Percentiles rank a stretch among this genome's conserved stretches.
Conservation (phyloP, 2,888 invertebrate genomes). For the Sthenelais limicola region DNA sequence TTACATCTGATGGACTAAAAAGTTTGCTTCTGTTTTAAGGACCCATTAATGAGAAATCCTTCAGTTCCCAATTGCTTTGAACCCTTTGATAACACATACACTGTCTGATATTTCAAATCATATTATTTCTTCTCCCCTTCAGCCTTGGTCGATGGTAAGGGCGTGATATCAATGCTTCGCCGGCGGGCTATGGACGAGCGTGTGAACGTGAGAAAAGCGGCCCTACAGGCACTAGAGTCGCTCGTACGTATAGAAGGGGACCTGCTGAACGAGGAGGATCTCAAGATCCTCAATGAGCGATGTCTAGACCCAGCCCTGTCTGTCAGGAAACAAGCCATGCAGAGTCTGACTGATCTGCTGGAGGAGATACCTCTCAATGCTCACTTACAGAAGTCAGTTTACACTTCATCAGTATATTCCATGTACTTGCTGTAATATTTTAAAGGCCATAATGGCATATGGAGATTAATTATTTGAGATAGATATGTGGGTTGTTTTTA, state of each 20-base stretch:
- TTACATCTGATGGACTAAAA: too few relatives aligned
- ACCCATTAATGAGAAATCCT: too few relatives aligned
- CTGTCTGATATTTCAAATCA: too few relatives aligned
- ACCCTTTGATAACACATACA: too few relatives aligned
- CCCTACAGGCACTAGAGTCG: slow-evolving; percentile 73
- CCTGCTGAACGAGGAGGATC: slow-evolving; percentile 52
- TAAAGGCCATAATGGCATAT: too few relatives aligned
- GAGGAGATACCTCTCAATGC: slow-evolving; percentile 71
- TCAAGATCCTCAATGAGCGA: slow-evolving; percentile 65
- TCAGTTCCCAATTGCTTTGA: too few relatives aligned
- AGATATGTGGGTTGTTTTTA: too few relatives aligned
- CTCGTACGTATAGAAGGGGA: slow-evolving; percentile 59
- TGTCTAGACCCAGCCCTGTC: slow-evolving; percentile 75
- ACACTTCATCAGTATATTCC: not conserved
- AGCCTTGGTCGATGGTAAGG: slow-evolving; percentile 65
- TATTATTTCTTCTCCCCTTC: too few relatives aligned
- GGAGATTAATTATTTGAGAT: too few relatives aligned
- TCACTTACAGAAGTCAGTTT: slow-evolving; percentile 66
- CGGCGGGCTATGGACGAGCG: slow-evolving; percentile 74
- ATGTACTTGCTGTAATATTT: too few relatives aligned
- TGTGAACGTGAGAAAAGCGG: slow-evolving; percentile 75
- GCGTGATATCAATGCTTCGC: slow-evolving; percentile 71
- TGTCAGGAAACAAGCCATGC: slow-evolving; percentile 75
- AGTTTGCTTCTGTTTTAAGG: too few relatives aligned
- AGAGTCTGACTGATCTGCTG: slow-evolving; percentile 75